Evolutionary conservation across 2,113 vertebrate genomes (phyloP).

Genomic region (Bambusicola thoracicus): DNA sequence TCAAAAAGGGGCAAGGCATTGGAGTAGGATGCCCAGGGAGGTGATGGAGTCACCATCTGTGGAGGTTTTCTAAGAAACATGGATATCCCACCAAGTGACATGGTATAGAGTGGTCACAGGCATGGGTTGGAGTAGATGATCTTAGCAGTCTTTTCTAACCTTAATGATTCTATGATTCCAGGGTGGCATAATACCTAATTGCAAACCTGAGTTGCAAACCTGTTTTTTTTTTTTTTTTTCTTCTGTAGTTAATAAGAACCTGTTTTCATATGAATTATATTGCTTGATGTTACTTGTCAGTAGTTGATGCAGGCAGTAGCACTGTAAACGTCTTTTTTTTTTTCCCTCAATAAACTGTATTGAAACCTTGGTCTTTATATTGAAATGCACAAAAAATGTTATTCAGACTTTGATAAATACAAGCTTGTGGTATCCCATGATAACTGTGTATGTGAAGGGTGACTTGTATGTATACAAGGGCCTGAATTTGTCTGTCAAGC

Average conservation of each 20-base stretch:
- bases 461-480: fast-evolving
- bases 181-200: background rate
- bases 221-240: background rate
- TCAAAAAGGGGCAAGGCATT: too few relatives aligned
- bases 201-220: background rate
- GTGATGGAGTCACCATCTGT: too few relatives aligned
- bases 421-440: background rate
- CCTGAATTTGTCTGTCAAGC: background rate
- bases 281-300: background rate
- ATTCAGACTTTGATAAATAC: fast-evolving
- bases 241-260: background rate
- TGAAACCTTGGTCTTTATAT: background rate
- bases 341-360: background rate
- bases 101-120: too few relatives aligned
- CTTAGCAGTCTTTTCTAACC: too few relatives aligned
- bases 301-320: background rate
- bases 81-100: too few relatives aligned
- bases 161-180: background rate
- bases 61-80: too few relatives aligned
- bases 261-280: background rate
- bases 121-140: too few relatives aligned
- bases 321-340: background rate
- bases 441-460: background rate
- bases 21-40: too few relatives aligned
- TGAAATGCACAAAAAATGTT: background rate